Base-by-base conservation (phyloP, 2,888 invertebrate species). In the Automeris io region DNA sequence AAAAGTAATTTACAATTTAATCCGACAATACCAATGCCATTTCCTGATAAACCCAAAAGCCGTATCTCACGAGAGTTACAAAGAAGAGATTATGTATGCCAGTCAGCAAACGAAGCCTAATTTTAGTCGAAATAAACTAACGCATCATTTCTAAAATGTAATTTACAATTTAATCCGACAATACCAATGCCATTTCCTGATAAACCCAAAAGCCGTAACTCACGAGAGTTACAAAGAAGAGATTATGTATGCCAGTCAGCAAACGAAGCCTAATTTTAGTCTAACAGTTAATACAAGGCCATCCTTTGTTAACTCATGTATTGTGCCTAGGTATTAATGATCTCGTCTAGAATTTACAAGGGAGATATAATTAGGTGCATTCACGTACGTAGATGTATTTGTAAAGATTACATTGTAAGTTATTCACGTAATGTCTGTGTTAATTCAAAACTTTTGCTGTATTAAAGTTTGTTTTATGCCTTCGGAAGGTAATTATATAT, bases 221-320 rank as follows among this genome's bases (percentile, higher is more conserved):
- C 29, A 29, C 29, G 29, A 13, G 29, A 34, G 6, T 23, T 38
- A 66, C 62, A 62, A 65, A 63, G 61, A 37, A 59, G 54, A 45
- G 57, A 69, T 73, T 66, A 67, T 44, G 66, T 67, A 79, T 76
- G 61, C 78, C 39, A 49, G 46, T 52, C 69, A 60, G 46, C 49
- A 39, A 33, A 43, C 50, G 48, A 51, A 50, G 57, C 70, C 75
- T 70, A 76, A 77, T 69, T 70, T 70, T 66, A 68, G 61, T 57
- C 56, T 50, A 59, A 59, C 67, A 65, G 65, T 73, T 73, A 77
- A 61, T 70, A 48, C 75, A 78, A 80, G 79, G 79, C 51, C 74
- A 66, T 67, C 69, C 74, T 76, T 80, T 79, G 78, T 78, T 41
- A 42, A 33, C 43, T 48, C 43, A 38, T 41, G 43, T 41, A 47